Base-by-base conservation (phyloP, 2,113 vertebrate genomes). In the Lucifuga dentata region DNA sequence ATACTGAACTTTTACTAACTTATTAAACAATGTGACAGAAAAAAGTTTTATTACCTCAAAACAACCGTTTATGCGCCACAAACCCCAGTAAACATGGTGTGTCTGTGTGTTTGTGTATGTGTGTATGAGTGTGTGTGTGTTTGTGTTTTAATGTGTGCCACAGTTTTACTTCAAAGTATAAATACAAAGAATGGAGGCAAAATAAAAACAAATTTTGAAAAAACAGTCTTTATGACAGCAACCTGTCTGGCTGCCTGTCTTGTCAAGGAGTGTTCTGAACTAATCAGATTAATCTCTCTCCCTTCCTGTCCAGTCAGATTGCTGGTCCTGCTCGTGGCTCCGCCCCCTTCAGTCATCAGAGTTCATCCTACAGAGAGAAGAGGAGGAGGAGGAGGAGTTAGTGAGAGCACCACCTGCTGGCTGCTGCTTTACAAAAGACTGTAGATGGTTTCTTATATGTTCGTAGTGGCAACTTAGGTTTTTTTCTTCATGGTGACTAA, bases 101-200 rank as follows among this genome's bases (percentile, higher is more conserved):
- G 48, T 41, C 38, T 33, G 21, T 20, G 8, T 38, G 33, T 55
- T 19, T 61, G 44, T 11, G 19, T 46, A 29, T 36, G n/a, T 53
- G 38, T 16, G 13, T 46, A 11, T 68, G 24, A 49, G 64, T 24
- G 38, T 29, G 57, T 35, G 41, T 53, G 45, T 58, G 43, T 38
- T 17, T 46, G 50, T 53, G 32, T 51, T 9, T 81, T 40, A 43
- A 51, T 58, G 49, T 16, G 85, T 78, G 78, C 60, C 76, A 74
- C 65, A 79, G 83, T 70, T 84, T 89, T 90, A 89, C 84, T 77
- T 88, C 86, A 88, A 76, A 88, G 86, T 90, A 86, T 87, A 89
- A 89, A 90, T 90, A 88, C 39, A 63, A 84, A 88, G 71, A 43
- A 73, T 83, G 67, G 83, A 80, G 78, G 85, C 78, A 17, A 62